Base-by-base conservation (phyloP, 2,888 invertebrate genomes). In the Dichetophora obliterata region DNA sequence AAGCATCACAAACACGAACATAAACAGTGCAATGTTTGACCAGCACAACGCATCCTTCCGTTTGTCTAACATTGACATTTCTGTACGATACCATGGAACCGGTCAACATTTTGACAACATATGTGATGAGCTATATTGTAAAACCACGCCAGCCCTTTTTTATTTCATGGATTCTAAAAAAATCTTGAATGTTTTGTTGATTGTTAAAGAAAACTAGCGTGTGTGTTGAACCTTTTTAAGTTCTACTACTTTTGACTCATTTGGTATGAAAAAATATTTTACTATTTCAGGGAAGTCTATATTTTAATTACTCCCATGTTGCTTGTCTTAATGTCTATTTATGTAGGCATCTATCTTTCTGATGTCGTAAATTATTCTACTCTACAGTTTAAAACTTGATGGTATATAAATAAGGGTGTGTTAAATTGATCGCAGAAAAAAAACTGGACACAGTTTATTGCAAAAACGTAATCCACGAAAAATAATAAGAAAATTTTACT, bases 31-130 rank as follows among this genome's bases (percentile, higher is more conserved):
- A 22, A 24, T 48, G 16, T 43, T 22, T 27, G 27, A n/a, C 24
- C 31, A n/a, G n/a, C 16, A 22, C 24, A 19, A 69, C 52, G 52
- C 24, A 27, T 50, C 43, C 9, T 27, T 50, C 50, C 69, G 34
- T 34, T 27, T 1, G 11, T 11, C 43, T 5, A 43, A 43, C 24
- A 31, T n/a, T 34, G 31, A n/a, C 31, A n/a, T 34, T n/a, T n/a
- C 5, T 9, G 16, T 6, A 24, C n/a, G 9, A 24, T 9, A 22
- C 52, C 19, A 9, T 37, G 69, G 61, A 61, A 61, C 14, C 24
- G 61, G 66, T 43, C 69, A 69, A 54, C 69, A 69, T 31, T 69
- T 69, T 52, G 54, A 31, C 16, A 31, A 52, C 69, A 69, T 69
- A 54, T 69, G 69, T 34, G 31, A 54, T n/a, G 69, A 5, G 69